Evolutionary conservation across 1,140 invertebrate species (phyloP).

Genomic region (Mamestra configurata): DNA sequence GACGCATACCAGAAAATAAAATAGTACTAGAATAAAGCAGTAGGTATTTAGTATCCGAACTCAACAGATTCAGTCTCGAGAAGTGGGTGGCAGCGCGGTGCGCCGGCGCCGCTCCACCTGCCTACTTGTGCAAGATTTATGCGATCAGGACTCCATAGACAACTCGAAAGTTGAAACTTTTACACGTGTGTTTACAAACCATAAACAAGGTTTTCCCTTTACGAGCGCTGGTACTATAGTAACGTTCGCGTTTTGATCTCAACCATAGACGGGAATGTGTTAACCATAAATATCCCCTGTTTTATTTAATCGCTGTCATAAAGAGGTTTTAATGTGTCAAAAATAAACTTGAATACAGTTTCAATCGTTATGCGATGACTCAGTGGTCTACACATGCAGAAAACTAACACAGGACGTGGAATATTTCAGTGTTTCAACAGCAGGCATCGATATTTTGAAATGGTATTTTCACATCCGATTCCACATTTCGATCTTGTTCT

Average conservation of each 20-base stretch:
- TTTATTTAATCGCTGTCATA: conserved; percentile 39
- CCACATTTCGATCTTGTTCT: background rate
- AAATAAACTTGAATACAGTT: conserved; percentile 29
- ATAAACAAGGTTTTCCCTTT: conserved; percentile 45
- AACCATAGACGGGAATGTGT: conserved; percentile 34
- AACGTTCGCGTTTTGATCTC: conserved; percentile 35
- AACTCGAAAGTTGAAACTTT: conserved; percentile 51
- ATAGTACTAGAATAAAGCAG: conserved; percentile 41
- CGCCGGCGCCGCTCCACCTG: conserved; percentile 66
- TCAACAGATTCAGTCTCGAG: conserved; percentile 58
- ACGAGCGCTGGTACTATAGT: background rate
- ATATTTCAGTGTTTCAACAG: conserved; percentile 8
- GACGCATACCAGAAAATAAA: too few relatives aligned
- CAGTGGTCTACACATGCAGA: conserved; percentile 10
- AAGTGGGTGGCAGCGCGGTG: conserved; percentile 58
- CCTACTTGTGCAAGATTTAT: conserved; percentile 64
- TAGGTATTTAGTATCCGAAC: conserved; percentile 48
- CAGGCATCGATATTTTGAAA: background rate
- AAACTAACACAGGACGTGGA: conserved; percentile 34
- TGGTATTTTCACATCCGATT: conserved; percentile 13
- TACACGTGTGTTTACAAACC: conserved; percentile 52
- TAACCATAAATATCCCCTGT: conserved; percentile 40
- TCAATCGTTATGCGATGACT: conserved; percentile 21
- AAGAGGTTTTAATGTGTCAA: conserved; percentile 31
- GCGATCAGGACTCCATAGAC: conserved; percentile 53